Percentiles rank a stretch among this genome's conserved stretches.
Evolutionary conservation across 2,797 vertebrate genomes (phyloP).

Genomic region (Acrocephalus scirpaceus): DNA sequence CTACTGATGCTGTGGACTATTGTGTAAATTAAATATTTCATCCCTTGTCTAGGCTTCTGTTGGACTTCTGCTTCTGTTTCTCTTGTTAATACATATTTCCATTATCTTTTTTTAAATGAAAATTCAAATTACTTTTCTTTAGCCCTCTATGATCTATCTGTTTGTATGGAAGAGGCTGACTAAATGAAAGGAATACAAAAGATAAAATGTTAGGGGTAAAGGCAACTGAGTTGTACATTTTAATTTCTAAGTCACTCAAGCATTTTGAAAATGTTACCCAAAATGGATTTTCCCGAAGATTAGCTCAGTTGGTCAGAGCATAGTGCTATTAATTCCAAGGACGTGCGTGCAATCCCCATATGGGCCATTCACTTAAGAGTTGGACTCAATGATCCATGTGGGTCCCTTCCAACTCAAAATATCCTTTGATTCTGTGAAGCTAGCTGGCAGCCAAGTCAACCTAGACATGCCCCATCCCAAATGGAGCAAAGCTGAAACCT

Average conservation of each 20-base stretch:
- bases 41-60: neutral
- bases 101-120: neutral
- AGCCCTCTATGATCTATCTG: neutral
- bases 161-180: neutral
- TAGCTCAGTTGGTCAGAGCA: neutral
- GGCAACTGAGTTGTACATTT: neutral
- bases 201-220: neutral
- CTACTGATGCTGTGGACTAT: neutral
- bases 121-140: neutral
- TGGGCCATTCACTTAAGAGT: neutral
- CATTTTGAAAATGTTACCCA: neutral
- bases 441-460: neutral
- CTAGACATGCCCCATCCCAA: neutral
- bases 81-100: neutral
- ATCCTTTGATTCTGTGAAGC: neutral
- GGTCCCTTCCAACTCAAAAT: neutral
- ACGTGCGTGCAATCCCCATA: accelerated
- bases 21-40: neutral
- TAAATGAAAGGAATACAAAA: neutral
- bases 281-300: neutral
- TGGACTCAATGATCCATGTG: neutral
- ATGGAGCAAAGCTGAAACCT: neutral
- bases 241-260: neutral
- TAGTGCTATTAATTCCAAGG: neutral
- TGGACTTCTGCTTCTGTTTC: neutral